Base-by-base conservation (phyloP, 1,140 invertebrate genomes). In the Zaprionus africanus region DNA sequence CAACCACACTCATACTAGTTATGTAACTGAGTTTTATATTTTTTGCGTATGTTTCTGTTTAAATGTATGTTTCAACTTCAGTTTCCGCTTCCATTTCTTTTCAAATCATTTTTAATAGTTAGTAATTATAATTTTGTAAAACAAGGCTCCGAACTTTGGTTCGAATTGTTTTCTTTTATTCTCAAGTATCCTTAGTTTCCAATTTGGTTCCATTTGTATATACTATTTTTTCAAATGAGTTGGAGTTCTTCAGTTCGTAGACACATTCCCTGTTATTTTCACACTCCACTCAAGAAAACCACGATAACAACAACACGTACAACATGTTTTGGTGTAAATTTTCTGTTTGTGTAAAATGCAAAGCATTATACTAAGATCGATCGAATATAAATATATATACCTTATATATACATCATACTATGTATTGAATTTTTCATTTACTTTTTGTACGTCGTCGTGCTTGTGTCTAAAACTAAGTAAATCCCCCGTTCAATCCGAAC, bases 371-470 rank as follows among this genome's bases (percentile, higher is more conserved):
- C 46, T 51, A 82, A 87, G 62, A 72, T 76, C 68, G 60, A 84
- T 84, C 75, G 63, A 80, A 86, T 79, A 87, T 83, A 82, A 73
- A 77, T 76, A 82, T 69, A 68, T 67, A 80, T 78, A 78, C 63
- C 66, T 65, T 82, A 75, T 67, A 80, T 80, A 80, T 64, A 65
- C 49, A 68, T 62, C 46, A 70, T 68, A 88, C 80, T 79, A 77
- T 88, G 66, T 88, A 88, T 80, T 88, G 80, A 81, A 81, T 59
- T 88, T 70, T 87, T 88, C 56, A 66, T 70, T 88, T 83, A 78
- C 79, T 83, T 87, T 87, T 87, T 87, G 83, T 87, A 80, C 83
- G 78, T 87, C 80, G 84, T 87, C 81, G 78, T 87, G 84, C 84
- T 87, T 87, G 83, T 87, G 83, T 87, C 84, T 83, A 87, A 80